Evolutionary conservation across 2,888 invertebrate genomes (phyloP).

Genomic region (Zygothrica quintamaculata): DNA sequence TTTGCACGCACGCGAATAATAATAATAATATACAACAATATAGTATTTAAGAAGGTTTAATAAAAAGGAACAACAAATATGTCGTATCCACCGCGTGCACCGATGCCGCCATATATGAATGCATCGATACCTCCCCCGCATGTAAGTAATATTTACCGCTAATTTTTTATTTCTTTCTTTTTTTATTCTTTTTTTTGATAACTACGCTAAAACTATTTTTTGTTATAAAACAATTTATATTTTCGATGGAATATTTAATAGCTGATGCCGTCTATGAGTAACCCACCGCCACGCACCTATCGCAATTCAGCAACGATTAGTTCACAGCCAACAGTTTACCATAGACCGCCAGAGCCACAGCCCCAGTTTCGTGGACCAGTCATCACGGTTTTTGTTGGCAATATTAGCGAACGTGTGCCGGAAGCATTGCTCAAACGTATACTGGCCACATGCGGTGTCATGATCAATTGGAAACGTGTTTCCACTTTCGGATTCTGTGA

Average conservation of each 20-base stretch:
- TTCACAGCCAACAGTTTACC: constrained; percentile 84
- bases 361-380: constrained; percentile 90
- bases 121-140: constrained; percentile 89
- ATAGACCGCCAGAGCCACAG: constrained; percentile 81
- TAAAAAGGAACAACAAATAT: constrained; percentile 85
- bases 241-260: too few relatives aligned
- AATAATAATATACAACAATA: constrained; percentile 42
- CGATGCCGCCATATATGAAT: constrained; percentile 90
- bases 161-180: background rate
- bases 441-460: constrained; percentile 96
- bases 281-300: constrained; percentile 84
- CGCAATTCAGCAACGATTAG: constrained; percentile 85
- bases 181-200: background rate
- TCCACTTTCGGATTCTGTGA: constrained; percentile 99
- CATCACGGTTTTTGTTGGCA: constrained; percentile 92
- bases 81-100: constrained; percentile 96
- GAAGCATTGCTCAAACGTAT: constrained; percentile 97
- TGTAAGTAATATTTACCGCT: constrained; percentile 74
- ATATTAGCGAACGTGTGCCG: constrained; percentile 97
- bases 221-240: constrained; percentile 5
- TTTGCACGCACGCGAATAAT: constrained; percentile 61
- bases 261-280: constrained; percentile 86
- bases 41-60: constrained; percentile 34
- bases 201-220: constrained; percentile 4
- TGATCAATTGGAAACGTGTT: constrained; percentile 98